Conservation (phyloP, 2,888 invertebrate species). For the Camponotus fellah region DNA sequence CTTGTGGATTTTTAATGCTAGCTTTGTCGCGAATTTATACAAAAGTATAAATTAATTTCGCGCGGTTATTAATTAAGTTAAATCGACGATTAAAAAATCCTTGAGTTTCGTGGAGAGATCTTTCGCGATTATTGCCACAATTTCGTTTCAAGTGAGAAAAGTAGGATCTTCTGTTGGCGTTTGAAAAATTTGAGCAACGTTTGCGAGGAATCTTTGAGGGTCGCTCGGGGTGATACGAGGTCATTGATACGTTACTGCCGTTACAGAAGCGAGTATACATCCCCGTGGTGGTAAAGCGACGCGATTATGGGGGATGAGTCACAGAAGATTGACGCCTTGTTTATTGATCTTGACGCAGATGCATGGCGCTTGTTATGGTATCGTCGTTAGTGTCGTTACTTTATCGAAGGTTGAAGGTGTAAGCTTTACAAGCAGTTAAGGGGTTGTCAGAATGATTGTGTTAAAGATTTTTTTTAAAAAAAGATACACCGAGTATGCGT, state of each 20-base stretch:
- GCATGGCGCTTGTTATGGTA: conserved; percentile 58
- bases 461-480: neutral
- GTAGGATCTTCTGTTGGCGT: neutral
- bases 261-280: conserved; percentile 57
- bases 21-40: neutral
- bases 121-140: neutral
- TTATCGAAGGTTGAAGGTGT: conserved; percentile 11
- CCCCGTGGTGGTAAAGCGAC: conserved; percentile 62
- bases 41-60: conserved; percentile 30
- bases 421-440: neutral
- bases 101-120: neutral
- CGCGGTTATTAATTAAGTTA: conserved; percentile 3
- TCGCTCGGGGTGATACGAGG: conserved; percentile 55
- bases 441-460: neutral
- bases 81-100: neutral
- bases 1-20: neutral
- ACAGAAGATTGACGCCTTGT: conserved; percentile 77
- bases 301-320: conserved; percentile 75
- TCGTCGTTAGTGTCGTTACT: conserved; percentile 32
- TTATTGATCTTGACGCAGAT: conserved; percentile 71
- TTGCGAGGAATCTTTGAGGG: neutral
- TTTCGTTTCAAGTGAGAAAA: neutral
- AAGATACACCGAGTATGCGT: neutral
- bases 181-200: neutral
- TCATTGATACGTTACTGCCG: conserved; percentile 61